Conservation (phyloP, 1,140 invertebrate genomes). For the Pseudomyrmex concolor region DNA sequence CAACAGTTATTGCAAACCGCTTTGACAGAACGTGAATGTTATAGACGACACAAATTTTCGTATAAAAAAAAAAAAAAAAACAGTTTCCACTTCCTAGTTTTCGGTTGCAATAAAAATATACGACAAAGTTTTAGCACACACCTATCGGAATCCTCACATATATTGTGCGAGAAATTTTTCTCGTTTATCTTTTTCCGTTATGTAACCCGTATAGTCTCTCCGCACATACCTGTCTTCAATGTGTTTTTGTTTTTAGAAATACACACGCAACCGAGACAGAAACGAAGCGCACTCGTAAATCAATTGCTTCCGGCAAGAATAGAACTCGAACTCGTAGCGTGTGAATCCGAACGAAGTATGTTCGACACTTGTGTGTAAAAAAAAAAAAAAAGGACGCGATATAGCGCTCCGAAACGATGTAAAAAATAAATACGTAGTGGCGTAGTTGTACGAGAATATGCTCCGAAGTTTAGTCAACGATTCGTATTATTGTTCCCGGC, state of each 20-base stretch:
- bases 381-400: constrained; percentile 15
- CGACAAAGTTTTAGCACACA: no score
- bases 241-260: constrained; percentile 3
- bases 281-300: constrained; percentile 18
- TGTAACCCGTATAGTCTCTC: no score
- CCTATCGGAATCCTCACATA: no score
- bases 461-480: constrained; percentile 7
- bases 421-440: background rate
- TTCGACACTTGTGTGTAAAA: background rate
- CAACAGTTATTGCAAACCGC: background rate
- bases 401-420: background rate
- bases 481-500: no score
- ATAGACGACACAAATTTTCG: background rate
- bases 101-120: no score
- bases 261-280: background rate
- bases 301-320: constrained; percentile 5
- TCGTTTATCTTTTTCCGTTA: no score
- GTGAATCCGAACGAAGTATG: no score
- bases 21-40: background rate
- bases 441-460: background rate
- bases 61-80: no score
- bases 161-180: no score
- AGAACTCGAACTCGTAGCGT: background rate
- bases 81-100: no score
- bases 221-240: background rate